Evolutionary conservation across 2,113 vertebrate genomes (phyloP).

Genomic region (Anolis carolinensis): DNA sequence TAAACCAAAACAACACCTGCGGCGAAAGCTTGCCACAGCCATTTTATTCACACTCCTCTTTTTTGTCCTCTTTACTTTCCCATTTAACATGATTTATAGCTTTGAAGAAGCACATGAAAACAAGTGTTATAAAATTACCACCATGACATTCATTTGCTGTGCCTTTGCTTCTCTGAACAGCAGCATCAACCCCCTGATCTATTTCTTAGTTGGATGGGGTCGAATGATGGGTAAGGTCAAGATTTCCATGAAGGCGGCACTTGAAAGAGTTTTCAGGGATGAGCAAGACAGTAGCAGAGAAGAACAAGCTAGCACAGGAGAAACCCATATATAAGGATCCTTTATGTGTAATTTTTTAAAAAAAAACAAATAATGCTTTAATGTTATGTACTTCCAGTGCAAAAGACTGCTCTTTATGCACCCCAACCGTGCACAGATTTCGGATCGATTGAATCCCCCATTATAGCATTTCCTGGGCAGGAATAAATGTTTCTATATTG

Average conservation of each 20-base stretch:
- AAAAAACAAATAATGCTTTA: too few species aligned
- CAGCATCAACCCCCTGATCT: constrained; percentile 45
- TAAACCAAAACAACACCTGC: not conserved
- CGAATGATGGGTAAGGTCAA: not conserved
- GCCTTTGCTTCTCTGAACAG: constrained; percentile 24
- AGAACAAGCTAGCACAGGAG: not conserved
- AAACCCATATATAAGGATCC: not conserved
- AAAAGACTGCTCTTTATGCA: too few species aligned
- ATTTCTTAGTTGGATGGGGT: constrained; percentile 45
- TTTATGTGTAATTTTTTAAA: not conserved
- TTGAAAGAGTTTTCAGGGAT: constrained; percentile 29
- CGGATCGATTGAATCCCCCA: too few species aligned
- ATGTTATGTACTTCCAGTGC: too few species aligned
- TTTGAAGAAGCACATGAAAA: not conserved
- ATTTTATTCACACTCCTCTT: constrained; percentile 16
- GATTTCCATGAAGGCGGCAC: constrained; percentile 10
- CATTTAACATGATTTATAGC: constrained; percentile 28
- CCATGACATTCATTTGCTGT: fast-evolving
- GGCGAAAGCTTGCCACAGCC: not conserved
- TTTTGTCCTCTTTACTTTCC: constrained; percentile 41
- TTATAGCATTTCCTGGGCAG: too few species aligned
- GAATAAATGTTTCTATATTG: too few species aligned
- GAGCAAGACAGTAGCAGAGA: constrained; percentile 11
- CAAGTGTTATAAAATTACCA: too few species aligned
- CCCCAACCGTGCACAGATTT: too few species aligned